Base-by-base conservation (phyloP, 2,113 vertebrate genomes). In the Motacilla alba region DNA sequence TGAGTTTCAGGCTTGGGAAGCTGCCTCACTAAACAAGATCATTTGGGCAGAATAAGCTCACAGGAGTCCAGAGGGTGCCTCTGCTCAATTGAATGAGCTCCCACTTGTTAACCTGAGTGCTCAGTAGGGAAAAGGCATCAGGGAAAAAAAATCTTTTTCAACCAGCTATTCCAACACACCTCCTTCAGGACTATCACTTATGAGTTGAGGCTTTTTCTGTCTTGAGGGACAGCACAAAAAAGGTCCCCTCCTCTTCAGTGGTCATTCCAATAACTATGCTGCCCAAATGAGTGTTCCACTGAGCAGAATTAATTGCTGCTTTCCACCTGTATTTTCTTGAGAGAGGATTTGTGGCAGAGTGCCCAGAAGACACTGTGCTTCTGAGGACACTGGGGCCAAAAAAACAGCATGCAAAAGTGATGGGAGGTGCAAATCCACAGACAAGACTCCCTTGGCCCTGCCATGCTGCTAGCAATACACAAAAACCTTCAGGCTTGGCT, bases 241-340 rank as follows among this genome's bases (percentile, higher is more conserved):
- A 46, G 18, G 1, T 7, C 2, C 20, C 19, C 16, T 70, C 10
- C 18, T 83, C n/a, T 76, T 58, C 4, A 7, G 39, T 67, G 63
- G 47, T 67, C 35, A 46, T 70, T 52, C 22, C 68, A 74, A 59
- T 26, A 94, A 14, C 77, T 37, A n/a, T 37, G 28, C 37, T 95
- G 60, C 52, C 60, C 75, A 55, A 88, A 56, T 28, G 41, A 92
- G 75, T 67, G 39, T 52, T 93, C 52, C 2, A 2, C 64, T 85
- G 66, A 89, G 79, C 83, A 89, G 92, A 77, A 92, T 83, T 85
- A 80, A 86, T 93, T 78, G 72, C 76, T 90, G 60, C 52, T 93
- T 91, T 86, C 76, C 64, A 88, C 83, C 90, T 94, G 89, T 76
- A 27, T 74, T 91, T 93, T 93, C 72, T 49, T 79, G 72, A 91